Evolutionary conservation across 2,113 vertebrate species (phyloP).

Genomic region (Danio rerio): DNA sequence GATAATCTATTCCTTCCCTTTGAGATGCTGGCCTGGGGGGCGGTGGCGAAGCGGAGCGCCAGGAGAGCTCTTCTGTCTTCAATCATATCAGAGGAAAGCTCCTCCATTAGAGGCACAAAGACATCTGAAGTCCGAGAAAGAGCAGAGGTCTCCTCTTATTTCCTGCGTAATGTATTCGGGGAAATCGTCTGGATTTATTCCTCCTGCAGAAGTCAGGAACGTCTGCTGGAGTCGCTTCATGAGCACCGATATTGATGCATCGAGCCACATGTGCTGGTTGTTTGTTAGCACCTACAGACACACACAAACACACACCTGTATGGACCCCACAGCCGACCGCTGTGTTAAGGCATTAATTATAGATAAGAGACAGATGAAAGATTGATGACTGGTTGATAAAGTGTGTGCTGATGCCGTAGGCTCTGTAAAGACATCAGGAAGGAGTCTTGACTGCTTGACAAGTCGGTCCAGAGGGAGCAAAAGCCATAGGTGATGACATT

Average conservation of each 20-base stretch:
- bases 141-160: conserved; percentile 60
- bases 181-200: conserved; percentile 59
- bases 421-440: conserved; percentile 51
- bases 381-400: conserved; percentile 57
- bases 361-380: conserved; percentile 57
- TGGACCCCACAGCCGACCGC: conserved; percentile 44
- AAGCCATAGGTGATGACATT: conserved; percentile 30
- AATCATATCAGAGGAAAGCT: conserved; percentile 64
- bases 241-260: conserved; percentile 35
- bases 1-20: conserved; percentile 64
- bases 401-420: conserved; percentile 41
- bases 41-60: conserved; percentile 46
- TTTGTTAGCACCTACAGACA: conserved; percentile 17
- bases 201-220: conserved; percentile 37
- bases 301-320: conserved; percentile 47
- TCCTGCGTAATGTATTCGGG: conserved; percentile 62
- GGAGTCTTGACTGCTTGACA: conserved; percentile 47
- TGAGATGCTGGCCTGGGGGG: conserved; percentile 57
- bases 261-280: conserved; percentile 32
- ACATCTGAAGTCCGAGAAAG: conserved; percentile 60
- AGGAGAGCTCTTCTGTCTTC: conserved; percentile 62
- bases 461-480: conserved; percentile 33
- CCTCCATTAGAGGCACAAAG: conserved; percentile 63
- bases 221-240: conserved; percentile 20
- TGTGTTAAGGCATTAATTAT: conserved; percentile 62